Evolutionary conservation across 2,113 vertebrate genomes (phyloP).

Genomic region (Phrynocephalus versicolor): DNA sequence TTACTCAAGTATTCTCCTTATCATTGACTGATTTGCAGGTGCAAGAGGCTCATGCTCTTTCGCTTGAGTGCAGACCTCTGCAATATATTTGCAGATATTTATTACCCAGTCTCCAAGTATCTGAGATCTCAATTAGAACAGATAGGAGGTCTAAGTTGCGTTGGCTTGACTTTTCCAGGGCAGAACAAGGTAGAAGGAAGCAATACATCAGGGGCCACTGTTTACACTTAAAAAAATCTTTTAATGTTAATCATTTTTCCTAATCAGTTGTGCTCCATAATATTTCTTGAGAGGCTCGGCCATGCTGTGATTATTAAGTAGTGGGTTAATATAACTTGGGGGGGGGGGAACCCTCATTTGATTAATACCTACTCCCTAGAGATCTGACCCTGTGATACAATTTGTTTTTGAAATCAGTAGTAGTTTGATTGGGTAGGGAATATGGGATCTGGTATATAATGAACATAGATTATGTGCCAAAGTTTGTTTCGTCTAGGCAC

Average conservation of each 20-base stretch:
- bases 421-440: slow-evolving; percentile 16
- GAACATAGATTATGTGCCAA: slow-evolving; percentile 24
- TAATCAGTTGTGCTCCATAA: background rate
- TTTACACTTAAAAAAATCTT: background rate
- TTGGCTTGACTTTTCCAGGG: background rate
- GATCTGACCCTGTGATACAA: slow-evolving; percentile 19
- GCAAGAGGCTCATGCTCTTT: background rate
- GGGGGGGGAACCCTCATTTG: background rate
- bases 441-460: slow-evolving; percentile 42
- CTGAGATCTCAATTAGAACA: slow-evolving; percentile 35
- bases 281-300: slow-evolving; percentile 17
- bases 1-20: background rate
- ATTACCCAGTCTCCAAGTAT: slow-evolving; percentile 30
- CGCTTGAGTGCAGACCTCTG: background rate
- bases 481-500: slow-evolving; percentile 34
- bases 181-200: background rate
- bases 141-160: background rate
- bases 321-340: slow-evolving; percentile 10
- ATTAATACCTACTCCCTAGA: slow-evolving; percentile 32
- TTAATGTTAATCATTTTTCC: background rate
- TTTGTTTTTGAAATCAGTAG: slow-evolving; percentile 39
- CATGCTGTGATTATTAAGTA: background rate
- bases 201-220: background rate
- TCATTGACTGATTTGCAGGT: slow-evolving; percentile 9
- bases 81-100: slow-evolving; percentile 15